A percentile compares a stretch with the other conserved stretches of the same genome.
Evolutionary conservation across 2,888 invertebrate genomes (phyloP).

Genomic region (Cremastinae sp.): DNA sequence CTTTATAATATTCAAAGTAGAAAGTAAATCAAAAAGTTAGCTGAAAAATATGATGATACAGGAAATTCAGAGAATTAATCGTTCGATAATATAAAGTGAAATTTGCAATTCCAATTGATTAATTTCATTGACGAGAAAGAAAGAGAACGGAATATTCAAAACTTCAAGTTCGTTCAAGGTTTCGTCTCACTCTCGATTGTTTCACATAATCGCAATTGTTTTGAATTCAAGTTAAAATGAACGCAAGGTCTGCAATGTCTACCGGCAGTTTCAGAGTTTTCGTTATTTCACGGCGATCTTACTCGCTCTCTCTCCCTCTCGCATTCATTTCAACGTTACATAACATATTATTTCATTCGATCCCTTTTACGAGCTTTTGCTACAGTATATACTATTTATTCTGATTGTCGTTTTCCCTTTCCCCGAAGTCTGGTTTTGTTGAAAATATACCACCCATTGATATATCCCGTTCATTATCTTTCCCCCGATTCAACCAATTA

Average conservation of each 20-base stretch:
- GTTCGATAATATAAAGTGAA: constrained; percentile 3
- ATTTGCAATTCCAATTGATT: background rate
- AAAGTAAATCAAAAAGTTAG: no score
- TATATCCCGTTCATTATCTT: constrained; percentile 11
- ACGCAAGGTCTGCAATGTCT: constrained; percentile 33
- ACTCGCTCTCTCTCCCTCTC: no score
- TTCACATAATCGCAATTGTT: background rate
- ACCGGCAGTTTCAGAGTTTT: constrained; percentile 29
- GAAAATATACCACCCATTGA: background rate
- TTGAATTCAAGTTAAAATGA: constrained; percentile 1
- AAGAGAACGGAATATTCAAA: constrained; percentile 8
- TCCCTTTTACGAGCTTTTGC: no score
- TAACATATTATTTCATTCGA: no score
- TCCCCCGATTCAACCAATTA: constrained; percentile 34
- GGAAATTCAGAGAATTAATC: background rate
- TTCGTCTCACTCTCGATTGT: constrained; percentile 2
- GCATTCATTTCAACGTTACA: no score
- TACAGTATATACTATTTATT: constrained; percentile 2
- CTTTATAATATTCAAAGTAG: no score
- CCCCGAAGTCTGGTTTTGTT: constrained; percentile 1
- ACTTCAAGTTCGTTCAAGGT: constrained; percentile 8
- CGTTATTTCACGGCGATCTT: background rate
- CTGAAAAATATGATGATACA: no score
- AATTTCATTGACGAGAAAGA: background rate
- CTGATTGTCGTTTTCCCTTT: constrained; percentile 20